Evolutionary conservation across 1,140 invertebrate genomes (phyloP).

Genomic region (Dinoponera quadriceps): DNA sequence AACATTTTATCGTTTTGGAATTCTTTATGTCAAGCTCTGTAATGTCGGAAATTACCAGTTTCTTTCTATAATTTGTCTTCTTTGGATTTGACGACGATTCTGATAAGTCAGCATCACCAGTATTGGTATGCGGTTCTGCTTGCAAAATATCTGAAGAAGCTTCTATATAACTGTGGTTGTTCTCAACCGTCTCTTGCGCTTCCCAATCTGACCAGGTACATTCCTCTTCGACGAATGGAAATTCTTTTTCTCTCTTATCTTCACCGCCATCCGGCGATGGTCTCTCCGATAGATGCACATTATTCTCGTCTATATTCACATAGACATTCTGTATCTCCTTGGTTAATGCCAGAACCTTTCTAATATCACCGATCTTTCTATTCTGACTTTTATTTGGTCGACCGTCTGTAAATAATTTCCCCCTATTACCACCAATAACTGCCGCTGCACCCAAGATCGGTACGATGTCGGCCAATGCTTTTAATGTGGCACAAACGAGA

Average conservation of each 20-base stretch:
- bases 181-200: constrained; percentile 82
- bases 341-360: constrained; percentile 6
- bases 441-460: constrained; percentile 92
- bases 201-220: constrained; percentile 93
- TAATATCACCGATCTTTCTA: neutral
- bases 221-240: constrained; percentile 84
- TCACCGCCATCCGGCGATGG: constrained; percentile 93
- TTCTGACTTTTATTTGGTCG: constrained; percentile 86
- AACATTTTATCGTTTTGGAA: constrained; percentile 85
- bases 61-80: constrained; percentile 74
- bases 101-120: neutral
- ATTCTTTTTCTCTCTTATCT: constrained; percentile 87
- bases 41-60: constrained; percentile 88
- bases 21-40: constrained; percentile 91
- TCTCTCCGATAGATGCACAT: constrained; percentile 88
- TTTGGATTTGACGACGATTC: constrained; percentile 33
- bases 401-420: constrained; percentile 93
- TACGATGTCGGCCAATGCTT: constrained; percentile 92
- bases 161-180: neutral
- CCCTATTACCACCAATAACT: constrained; percentile 93
- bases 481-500: constrained; percentile 92
- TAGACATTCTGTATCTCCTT: constrained; percentile 19
- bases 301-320: constrained; percentile 41
- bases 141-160: neutral
- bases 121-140: neutral